These are phyloP conservation scores for Pelobates cultripes DNA, from an alignment of 2,797 vertebrate genomes.

Conservation along the genomic window DNA sequence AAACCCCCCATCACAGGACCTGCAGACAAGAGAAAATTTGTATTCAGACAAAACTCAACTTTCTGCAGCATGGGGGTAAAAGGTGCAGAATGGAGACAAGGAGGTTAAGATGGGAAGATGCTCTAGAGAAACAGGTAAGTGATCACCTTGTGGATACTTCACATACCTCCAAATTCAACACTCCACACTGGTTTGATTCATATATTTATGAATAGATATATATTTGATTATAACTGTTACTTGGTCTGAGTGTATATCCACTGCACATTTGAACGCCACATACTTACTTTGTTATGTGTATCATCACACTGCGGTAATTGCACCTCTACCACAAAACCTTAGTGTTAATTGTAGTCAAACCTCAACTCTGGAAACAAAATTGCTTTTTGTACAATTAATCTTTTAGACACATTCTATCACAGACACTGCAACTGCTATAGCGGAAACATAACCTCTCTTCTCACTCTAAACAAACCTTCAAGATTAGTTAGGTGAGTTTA, in stretches of 20 bases:
- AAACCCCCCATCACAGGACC: conserved; percentile 35
- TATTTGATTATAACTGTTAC: neutral
- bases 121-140: conserved; percentile 38
- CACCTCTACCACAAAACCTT: too few species aligned
- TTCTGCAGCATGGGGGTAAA: conserved; percentile 21
- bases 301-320: too few species aligned
- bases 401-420: too few species aligned
- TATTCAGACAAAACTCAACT: conserved; percentile 7
- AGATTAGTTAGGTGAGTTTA: too few species aligned
- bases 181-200: neutral
- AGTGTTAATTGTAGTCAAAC: too few species aligned
- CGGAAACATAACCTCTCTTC: too few species aligned
- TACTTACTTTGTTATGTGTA: neutral
- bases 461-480: too few species aligned
- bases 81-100: conserved; percentile 7
- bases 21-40: conserved; percentile 2
- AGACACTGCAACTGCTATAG: too few species aligned
- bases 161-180: neutral
- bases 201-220: neutral
- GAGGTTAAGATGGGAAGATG: neutral
- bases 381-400: too few species aligned
- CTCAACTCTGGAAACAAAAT: too few species aligned
- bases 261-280: neutral
- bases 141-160: neutral
- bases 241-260: neutral